Evolutionary conservation across 2,797 vertebrate species (phyloP), one percentile per base, ranked within the genome.

Genomic region (Cichlasoma orientale): DNA sequence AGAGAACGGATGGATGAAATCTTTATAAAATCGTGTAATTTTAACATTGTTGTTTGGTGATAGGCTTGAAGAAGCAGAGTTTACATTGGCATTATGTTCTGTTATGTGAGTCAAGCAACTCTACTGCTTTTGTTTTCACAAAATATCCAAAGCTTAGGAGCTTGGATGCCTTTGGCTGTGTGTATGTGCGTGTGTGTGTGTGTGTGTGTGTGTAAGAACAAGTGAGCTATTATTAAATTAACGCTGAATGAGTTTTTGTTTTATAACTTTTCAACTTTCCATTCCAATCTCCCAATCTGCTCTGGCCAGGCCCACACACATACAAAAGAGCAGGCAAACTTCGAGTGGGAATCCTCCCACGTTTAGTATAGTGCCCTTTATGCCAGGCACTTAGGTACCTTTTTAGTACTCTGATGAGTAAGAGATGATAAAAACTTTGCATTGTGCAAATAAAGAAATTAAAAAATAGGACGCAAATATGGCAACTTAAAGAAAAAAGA

Each of bases 261-360:
- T 89, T 81, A 58, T 83, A 82, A 84, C 77, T 86, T 85, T 85
- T 84, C 31, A 85, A 86, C 79, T 80, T 79, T 61, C 36, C 71
- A 56, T 85, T 47, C 52, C 69, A 75, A 69, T 82, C 59, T 77
- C 18, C 5, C 41, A 25, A 36, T 80, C 54, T 53, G 77, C 82
- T 70, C 59, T 44, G 47, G 38, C 41, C 5, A 29, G 41, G 61
- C 86, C 82, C 77, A 88, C 85, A 80, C 85, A 87, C 3, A 50
- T 61, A 70, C 69, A 77, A 81, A 81, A 88, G 36, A 73, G 75
- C 78, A 89, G 79, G 74, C 36, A 70, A 70, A 77, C 56, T 80
- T 44, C 0, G n/a, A 71, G 55, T 74, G 63, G 70, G 50, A 82
- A 66, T 81, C 85, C 80, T 84, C 85, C 86, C 77, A 86, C 86